Base-by-base conservation (phyloP, 2,888 invertebrate genomes). In the Drosophila percnosoma region DNA sequence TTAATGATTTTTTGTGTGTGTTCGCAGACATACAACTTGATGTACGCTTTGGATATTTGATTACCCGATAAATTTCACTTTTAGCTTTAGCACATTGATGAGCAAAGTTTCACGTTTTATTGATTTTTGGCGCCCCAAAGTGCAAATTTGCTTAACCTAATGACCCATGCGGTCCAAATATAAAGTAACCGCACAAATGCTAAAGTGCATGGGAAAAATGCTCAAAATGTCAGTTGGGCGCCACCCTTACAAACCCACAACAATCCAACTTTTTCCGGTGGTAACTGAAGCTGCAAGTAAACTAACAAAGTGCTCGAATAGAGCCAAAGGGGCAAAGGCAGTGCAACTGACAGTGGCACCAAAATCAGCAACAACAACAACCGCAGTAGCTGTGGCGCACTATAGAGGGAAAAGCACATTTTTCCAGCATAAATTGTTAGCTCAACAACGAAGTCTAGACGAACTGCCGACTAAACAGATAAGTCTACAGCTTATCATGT, bases 241-340 rank as follows among this genome's bases (percentile, higher is more conserved):
- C 31, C 38, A 40, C 24, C 36, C 7, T 8, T 21, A 52, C 4
- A 13, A 27, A 27, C 24, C 24, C 31, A 21, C 21, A 21, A 10
- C 10, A 38, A 55, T 13, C 8, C 31, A 34, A 53, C 13, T 21
- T 33, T 36, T 24, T 11, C 34, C 33, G 48, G 10, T 36, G 51
- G 66, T 52, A 67, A 62, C 66, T 67, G 82, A 73, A 80, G 78
- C 78, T 80, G 77, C 42, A 69, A 60, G 52, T 67, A 74, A 86
- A 76, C 81, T 74, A 83, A 79, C 89, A 88, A 88, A 86, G 81
- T 86, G 81, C 89, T 74, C 69, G 70, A 79, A 75, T 75, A 76
- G 69, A 70, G 83, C 86, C 73, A 67, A 72, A 51, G 67, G 73
- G 34, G 15, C 31, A 21, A n/a, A 51, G 13, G 8, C 68, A 48